Base-by-base conservation (phyloP, 1,140 invertebrate species). In the Dermatophagoides farinae region DNA sequence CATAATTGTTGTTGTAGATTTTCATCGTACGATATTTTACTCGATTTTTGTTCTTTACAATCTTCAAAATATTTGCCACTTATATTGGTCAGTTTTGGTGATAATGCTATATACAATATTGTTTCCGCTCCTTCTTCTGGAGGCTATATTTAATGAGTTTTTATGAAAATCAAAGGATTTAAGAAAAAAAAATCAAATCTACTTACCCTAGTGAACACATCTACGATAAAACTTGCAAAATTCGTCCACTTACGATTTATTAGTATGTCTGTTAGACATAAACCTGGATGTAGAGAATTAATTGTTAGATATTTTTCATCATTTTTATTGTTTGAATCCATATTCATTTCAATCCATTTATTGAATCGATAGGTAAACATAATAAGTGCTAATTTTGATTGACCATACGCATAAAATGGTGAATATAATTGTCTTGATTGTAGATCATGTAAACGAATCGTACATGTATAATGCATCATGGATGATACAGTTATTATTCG, bases 401-500 rank as follows among this genome's bases (percentile, higher is more conserved):
- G 83, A 37, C 80, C 80, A 70, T 93, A 93, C 0, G 84, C 82
- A 41, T 74, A 76, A 60, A 78, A 77, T 0, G 81, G 75, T 9
- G 79, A 74, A 66, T 80, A 83, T 46, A 70, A 62, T 12, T 18
- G 20, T 31, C 31, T 2, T 11, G 10, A 47, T 10, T 54, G 60
- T 31, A 89, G 78, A 66, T 86, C 81, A 23, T 82, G 75, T 68
- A 89, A 83, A 68, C 85, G 82, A 41, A 77, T 71, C 23, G 79
- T 74, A 46, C 79, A 72, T 41, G 71, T 64, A 2, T 47, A n/a
- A 71, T 91, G 84, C 22, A 82, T 84, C 69, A 81, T 81, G 0
- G 88, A 93, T 0, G 86, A 82, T 0, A 95, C 82, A 75, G 89
- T 89, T 0, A 96, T 78, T 37, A 96, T 78, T 68, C 88, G 77